These are phyloP conservation scores for Panurus biarmicus DNA, from an alignment of 2,113 vertebrate genomes.

Conservation along the genomic window DNA sequence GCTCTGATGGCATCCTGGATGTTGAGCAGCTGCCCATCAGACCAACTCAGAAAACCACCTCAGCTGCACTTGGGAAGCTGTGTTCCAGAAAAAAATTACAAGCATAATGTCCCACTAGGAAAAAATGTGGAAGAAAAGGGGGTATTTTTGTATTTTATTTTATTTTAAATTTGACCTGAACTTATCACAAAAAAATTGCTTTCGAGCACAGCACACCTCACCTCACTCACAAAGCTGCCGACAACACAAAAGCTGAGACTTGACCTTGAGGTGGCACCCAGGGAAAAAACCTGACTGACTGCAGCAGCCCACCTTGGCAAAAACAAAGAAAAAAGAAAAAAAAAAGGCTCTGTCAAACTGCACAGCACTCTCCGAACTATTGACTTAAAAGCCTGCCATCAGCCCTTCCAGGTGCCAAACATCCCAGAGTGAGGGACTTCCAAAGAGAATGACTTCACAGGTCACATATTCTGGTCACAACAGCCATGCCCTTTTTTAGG, in stretches of 20 bases:
- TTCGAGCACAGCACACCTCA: background rate
- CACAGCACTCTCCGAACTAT: background rate
- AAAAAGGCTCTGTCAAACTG: background rate
- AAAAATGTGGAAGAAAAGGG: background rate
- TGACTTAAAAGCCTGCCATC: background rate
- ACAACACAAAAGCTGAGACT: background rate
- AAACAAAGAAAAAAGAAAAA: background rate
- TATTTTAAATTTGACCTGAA: background rate
- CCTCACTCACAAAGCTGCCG: background rate
- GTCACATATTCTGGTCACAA: background rate
- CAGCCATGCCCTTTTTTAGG: background rate
- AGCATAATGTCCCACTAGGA: background rate
- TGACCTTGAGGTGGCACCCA: background rate
- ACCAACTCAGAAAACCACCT: background rate
- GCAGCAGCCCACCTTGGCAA: background rate
- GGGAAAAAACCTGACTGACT: background rate
- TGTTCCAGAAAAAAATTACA: background rate
- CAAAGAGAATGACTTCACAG: background rate
- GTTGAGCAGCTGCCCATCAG: background rate
- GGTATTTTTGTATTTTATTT: background rate
- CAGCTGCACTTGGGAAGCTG: background rate
- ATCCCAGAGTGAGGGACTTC: background rate
- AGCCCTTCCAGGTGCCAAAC: background rate
- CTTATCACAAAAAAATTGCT: background rate
- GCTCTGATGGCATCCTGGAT: background rate